Evolutionary conservation across 2,797 vertebrate species (phyloP), one percentile per base, ranked within the genome.

Genomic region (Brachymystax lenok): DNA sequence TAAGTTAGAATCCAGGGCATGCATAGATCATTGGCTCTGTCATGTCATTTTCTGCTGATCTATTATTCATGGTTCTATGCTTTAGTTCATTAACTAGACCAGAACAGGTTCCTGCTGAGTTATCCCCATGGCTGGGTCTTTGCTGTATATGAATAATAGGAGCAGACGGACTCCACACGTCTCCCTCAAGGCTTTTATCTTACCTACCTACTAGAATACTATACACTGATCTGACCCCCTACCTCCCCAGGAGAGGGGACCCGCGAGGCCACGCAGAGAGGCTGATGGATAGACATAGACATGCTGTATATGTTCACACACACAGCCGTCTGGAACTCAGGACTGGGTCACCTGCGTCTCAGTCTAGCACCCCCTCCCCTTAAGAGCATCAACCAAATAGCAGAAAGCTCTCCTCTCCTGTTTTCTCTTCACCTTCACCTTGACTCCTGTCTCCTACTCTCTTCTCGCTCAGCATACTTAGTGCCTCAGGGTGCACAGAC

Each of bases 181-280:
- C 10, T 3, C 40, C 40, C 40, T 46, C 40, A 12, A 12, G 2
- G 40, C 10, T 46, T 46, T 13, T 46, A 46, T 46, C 40, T 40
- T 40, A 10, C 8, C 40, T 46, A 13, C 40, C 40, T 46, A 46
- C 40, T 46, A 46, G 10, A 46, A 13, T 46, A 46, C 40, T 46
- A 46, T 46, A 46, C 40, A 12, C 10, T 46, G 40, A 46, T 46
- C 77, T 80, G 85, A 80, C 87, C 83, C n/a, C n/a, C n/a, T n/a
- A n/a, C n/a, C n/a, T n/a, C 69, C 85, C 86, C 14, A 35, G 74
- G 84, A 88, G 85, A 87, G 83, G 84, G 74, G 64, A 77, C 67
- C 69, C 4, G 70, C 72, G 74, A 40, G 78, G 84, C 76, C 79
- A 59, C 72, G 51, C 50, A n/a, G 75, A 72, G 84, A 80, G 75